Evolutionary conservation across 2,113 vertebrate genomes (phyloP).

Genomic region (Cyprinus carpio): DNA sequence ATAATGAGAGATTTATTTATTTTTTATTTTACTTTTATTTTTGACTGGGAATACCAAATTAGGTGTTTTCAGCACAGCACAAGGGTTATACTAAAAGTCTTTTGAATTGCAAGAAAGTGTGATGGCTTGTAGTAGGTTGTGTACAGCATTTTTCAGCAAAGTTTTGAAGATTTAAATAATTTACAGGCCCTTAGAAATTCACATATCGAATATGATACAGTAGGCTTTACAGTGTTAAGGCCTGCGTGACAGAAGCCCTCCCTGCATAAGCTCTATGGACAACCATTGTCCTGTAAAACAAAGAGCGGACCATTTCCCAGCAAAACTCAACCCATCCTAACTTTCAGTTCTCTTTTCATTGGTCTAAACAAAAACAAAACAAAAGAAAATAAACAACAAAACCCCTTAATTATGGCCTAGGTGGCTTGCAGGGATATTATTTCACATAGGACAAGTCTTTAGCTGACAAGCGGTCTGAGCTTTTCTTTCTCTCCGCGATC

Average conservation of each 20-base stretch:
- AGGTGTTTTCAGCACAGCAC: no score
- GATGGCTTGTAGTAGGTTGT: background rate
- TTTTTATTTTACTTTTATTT: no score
- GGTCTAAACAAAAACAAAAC: constrained; percentile 49
- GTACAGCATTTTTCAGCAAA: background rate
- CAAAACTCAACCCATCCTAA: constrained; percentile 45
- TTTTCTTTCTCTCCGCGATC: constrained; percentile 62
- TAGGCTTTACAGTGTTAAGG: background rate
- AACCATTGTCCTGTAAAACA: constrained; percentile 52
- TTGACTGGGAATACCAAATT: no score
- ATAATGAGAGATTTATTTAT: no score
- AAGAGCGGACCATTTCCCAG: constrained; percentile 48
- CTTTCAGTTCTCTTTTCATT: constrained; percentile 35
- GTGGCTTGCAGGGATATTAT: constrained; percentile 80
- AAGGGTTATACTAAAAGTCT: background rate
- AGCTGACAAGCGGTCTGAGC: constrained; percentile 71
- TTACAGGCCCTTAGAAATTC: background rate
- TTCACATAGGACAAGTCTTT: constrained; percentile 73
- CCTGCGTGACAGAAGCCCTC: constrained; percentile 33
- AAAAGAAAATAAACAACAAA: constrained; percentile 46
- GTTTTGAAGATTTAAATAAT: background rate
- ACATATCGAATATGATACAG: background rate
- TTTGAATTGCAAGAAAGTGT: background rate
- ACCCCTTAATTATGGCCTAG: constrained; percentile 69
- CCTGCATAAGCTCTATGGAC: constrained; percentile 33